A percentile compares a stretch with the other conserved stretches of the same genome.
Evolutionary conservation across 2,888 invertebrate species (phyloP).

Genomic region (Anthrax anthrax): DNA sequence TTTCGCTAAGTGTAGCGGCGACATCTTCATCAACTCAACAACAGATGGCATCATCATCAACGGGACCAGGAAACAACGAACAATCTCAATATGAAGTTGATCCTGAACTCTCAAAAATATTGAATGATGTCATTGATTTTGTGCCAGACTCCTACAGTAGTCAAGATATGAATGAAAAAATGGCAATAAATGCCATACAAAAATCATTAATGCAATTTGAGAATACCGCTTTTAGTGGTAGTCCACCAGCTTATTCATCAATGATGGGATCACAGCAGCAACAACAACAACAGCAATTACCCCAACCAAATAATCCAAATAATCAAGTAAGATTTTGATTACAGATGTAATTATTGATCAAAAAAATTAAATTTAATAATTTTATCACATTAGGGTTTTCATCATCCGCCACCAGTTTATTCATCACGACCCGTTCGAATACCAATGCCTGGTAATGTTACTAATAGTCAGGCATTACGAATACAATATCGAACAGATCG

Average conservation of each 20-base stretch:
- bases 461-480: slow-evolving; percentile 21
- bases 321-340: slow-evolving; percentile 7
- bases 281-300: slow-evolving; percentile 19
- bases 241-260: slow-evolving; percentile 26
- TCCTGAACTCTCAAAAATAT: slow-evolving; percentile 62
- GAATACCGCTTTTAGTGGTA: slow-evolving; percentile 33
- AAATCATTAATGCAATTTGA: slow-evolving; percentile 82
- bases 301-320: slow-evolving; percentile 9
- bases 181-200: slow-evolving; percentile 79
- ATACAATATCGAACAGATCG: slow-evolving; percentile 23
- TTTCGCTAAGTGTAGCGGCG: slow-evolving; percentile 10
- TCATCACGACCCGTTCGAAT: slow-evolving; percentile 23
- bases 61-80: slow-evolving; percentile 10
- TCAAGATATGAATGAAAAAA: slow-evolving; percentile 45
- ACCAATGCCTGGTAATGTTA: slow-evolving; percentile 23
- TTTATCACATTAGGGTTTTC: slow-evolving; percentile 20
- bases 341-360: neutral
- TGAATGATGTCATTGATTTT: slow-evolving; percentile 74
- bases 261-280: slow-evolving; percentile 17
- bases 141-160: slow-evolving; percentile 43
- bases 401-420: slow-evolving; percentile 32
- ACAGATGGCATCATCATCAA: slow-evolving; percentile 9
- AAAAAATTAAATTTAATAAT: too few species aligned
- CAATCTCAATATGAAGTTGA: slow-evolving; percentile 36
- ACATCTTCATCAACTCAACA: slow-evolving; percentile 9